A percentile compares a stretch with the other conserved stretches of the same genome.
Conservation (phyloP, 2,888 invertebrate species). For the Drosophila anomalipes region DNA sequence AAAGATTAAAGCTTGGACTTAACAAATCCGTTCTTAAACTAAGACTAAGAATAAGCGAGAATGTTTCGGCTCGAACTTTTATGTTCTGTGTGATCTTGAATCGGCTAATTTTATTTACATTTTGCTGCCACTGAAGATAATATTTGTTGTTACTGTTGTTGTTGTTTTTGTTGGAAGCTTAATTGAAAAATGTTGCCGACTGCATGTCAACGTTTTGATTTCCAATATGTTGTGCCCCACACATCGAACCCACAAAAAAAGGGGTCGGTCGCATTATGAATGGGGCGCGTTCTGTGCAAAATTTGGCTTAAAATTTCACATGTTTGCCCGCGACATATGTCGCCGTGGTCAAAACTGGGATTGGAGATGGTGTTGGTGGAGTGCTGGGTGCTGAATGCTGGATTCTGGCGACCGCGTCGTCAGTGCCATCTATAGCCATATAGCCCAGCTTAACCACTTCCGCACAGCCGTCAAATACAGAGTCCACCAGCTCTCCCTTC, state of each 20-base stretch:
- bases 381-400: not conserved
- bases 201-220: constrained; percentile 79
- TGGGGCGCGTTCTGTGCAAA: constrained; percentile 38
- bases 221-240: constrained; percentile 70
- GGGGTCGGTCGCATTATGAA: constrained; percentile 49
- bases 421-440: constrained; percentile 17
- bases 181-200: constrained; percentile 76
- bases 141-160: constrained; percentile 15
- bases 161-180: constrained; percentile 49
- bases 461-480: constrained; percentile 74
- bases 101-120: not conserved
- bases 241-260: not conserved
- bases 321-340: constrained; percentile 75
- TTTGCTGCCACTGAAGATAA: constrained; percentile 1
- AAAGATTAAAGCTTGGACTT: not conserved
- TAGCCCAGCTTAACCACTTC: constrained; percentile 69
- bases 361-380: constrained; percentile 5
- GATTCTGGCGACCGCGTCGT: not conserved
- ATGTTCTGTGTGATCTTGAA: not conserved
- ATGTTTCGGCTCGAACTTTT: not conserved
- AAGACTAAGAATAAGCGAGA: not conserved
- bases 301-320: constrained; percentile 75
- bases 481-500: constrained; percentile 12
- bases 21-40: not conserved
- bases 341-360: constrained; percentile 25